Percentiles rank a stretch among this genome's conserved stretches.
Conservation (phyloP, 2,797 vertebrate species). For the Aphelocoma californica region DNA sequence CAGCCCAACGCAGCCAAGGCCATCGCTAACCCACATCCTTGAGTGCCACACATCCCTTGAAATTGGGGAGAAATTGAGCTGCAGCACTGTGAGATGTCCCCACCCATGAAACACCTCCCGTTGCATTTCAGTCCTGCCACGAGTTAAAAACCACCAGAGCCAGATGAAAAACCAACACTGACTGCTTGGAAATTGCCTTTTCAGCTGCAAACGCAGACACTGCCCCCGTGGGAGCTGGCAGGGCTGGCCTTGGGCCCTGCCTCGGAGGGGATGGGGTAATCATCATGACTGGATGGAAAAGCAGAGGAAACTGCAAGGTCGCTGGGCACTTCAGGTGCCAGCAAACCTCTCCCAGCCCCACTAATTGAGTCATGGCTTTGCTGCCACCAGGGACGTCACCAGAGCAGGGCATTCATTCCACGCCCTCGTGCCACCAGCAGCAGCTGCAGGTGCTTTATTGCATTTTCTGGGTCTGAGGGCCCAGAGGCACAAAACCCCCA, state of each 20-base stretch:
- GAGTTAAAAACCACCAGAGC: neutral
- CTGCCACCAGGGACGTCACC: neutral
- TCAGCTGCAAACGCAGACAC: neutral
- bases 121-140: accelerated
- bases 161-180: accelerated
- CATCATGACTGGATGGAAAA: neutral
- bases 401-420: neutral
- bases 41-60: neutral
- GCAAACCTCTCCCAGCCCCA: neutral
- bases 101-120: accelerated
- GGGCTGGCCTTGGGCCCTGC: neutral
- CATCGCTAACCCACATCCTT: accelerated
- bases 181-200: neutral
- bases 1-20: neutral
- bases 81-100: accelerated
- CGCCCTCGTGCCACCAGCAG: neutral
- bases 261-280: neutral
- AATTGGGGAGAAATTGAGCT: accelerated
- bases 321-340: slow-evolving; percentile 13
- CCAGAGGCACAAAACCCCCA: neutral
- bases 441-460: neutral
- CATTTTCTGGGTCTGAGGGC: neutral
- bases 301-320: slow-evolving; percentile 15
- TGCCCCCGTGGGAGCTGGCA: neutral
- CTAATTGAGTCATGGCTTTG: neutral